Percentiles rank a stretch among this genome's conserved stretches.
These are phyloP conservation scores for Ceratosolen solmsi DNA, from an alignment of 1,140 invertebrate genomes.

Conservation along the genomic window DNA sequence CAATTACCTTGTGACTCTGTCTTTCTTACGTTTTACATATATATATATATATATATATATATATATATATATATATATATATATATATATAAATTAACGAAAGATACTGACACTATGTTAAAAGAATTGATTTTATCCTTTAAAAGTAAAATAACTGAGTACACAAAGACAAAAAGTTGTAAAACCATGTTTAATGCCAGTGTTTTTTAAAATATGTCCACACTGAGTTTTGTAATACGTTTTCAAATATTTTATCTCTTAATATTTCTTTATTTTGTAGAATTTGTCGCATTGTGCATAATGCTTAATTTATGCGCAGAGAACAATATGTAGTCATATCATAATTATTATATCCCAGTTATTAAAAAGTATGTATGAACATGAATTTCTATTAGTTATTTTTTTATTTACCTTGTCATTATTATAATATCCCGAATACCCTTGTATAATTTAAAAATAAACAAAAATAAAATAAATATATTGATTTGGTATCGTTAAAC, in stretches of 20 bases:
- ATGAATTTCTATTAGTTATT: conserved; percentile 30
- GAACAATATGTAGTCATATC: conserved; percentile 12
- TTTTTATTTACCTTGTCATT: neutral
- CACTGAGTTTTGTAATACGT: neutral
- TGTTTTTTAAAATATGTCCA: conserved; percentile 38
- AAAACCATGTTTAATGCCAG: conserved; percentile 11
- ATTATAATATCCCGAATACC: neutral
- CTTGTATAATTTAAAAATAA: neutral
- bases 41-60: neutral
- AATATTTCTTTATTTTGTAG: conserved; percentile 6
- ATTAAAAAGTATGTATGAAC: conserved; percentile 38
- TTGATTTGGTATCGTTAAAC: neutral
- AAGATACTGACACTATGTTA: neutral
- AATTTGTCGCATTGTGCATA: conserved; percentile 1
- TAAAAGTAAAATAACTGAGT: neutral
- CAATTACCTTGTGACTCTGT: conserved; percentile 7
- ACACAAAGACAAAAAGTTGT: neutral
- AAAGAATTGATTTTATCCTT: neutral
- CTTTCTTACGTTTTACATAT: neutral
- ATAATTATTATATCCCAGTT: conserved; percentile 22
- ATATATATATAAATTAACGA: neutral
- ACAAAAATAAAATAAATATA: neutral
- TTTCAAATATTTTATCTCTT: conserved; percentile 30
- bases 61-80: neutral
- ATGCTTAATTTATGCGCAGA: neutral